A percentile compares a stretch with the other conserved stretches of the same genome.
phyloP scores from a whole-genome alignment of 2,113 vertebrate species.

The Melierax canorus region DNA sequence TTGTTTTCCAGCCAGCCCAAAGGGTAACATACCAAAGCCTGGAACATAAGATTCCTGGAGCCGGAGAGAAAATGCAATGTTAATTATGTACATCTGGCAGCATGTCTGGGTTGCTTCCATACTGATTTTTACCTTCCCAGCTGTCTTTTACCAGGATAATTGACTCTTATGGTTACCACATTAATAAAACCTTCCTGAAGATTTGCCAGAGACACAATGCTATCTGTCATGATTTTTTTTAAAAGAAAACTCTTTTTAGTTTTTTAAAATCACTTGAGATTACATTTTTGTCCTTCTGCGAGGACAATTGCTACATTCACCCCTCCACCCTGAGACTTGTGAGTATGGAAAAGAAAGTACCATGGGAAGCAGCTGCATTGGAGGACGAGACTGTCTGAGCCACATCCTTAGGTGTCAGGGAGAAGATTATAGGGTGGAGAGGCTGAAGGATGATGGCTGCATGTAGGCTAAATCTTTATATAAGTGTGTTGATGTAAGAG shows the following conservation, averaged over 20 bases:
- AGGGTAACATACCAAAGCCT: background rate
- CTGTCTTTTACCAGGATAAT: background rate
- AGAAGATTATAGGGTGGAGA: background rate
- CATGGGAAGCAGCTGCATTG: background rate
- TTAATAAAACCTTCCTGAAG: background rate
- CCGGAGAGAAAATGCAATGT: background rate
- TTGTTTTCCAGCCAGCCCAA: slow-evolving; percentile 3
- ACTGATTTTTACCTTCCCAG: background rate
- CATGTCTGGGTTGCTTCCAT: background rate
- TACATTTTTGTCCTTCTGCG: background rate
- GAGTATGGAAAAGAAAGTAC: background rate
- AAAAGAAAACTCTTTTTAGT: background rate
- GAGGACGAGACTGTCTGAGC: background rate
- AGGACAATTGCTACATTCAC: background rate
- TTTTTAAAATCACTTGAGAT: background rate
- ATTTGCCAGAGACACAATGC: background rate
- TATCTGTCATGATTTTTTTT: background rate
- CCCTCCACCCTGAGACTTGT: background rate
- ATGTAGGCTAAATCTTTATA: background rate
- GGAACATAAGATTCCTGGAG: background rate
- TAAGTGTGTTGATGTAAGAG: background rate
- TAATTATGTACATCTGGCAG: slow-evolving; percentile 2
- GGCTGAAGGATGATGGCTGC: background rate
- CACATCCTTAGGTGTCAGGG: background rate
- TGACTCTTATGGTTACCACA: background rate